These are phyloP conservation scores for Natator depressus DNA, from an alignment of 2,113 vertebrate species.

Conservation along the genomic window DNA sequence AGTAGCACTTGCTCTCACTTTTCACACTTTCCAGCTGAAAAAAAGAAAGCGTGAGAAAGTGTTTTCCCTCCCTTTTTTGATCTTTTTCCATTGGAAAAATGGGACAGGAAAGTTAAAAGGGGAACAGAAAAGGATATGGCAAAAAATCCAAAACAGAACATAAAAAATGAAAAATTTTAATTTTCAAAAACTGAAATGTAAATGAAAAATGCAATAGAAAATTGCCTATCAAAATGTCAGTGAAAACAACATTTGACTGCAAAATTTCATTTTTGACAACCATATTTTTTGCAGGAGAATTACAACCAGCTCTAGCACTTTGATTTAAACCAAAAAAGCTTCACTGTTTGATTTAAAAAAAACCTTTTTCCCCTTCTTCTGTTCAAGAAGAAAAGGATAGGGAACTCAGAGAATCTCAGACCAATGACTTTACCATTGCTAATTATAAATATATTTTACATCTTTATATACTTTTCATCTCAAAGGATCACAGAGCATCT, in stretches of 20 bases:
- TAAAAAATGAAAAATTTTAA: neutral
- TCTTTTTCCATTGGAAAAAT: neutral
- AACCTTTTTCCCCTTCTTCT: neutral
- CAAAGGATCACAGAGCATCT: neutral
- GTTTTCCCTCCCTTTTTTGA: neutral
- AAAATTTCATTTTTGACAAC: neutral
- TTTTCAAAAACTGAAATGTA: neutral
- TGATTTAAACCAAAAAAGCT: neutral
- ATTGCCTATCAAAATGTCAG: neutral
- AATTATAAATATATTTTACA: neutral
- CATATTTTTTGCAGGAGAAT: neutral
- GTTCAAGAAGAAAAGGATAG: neutral
- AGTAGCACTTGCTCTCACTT: neutral
- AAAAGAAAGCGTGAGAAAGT: neutral
- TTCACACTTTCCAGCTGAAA: neutral
- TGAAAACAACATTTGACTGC: neutral
- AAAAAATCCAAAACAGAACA: neutral
- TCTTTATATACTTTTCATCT: neutral
- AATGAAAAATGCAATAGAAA: neutral
- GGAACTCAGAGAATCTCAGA: neutral
- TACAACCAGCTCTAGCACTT: neutral
- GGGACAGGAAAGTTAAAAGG: neutral
- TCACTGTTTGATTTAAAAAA: neutral
- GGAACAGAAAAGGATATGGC: neutral
- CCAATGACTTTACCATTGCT: constrained; percentile 15